Evolutionary conservation across 2,113 vertebrate species (phyloP).

Genomic region (Halichoerus grypus): DNA sequence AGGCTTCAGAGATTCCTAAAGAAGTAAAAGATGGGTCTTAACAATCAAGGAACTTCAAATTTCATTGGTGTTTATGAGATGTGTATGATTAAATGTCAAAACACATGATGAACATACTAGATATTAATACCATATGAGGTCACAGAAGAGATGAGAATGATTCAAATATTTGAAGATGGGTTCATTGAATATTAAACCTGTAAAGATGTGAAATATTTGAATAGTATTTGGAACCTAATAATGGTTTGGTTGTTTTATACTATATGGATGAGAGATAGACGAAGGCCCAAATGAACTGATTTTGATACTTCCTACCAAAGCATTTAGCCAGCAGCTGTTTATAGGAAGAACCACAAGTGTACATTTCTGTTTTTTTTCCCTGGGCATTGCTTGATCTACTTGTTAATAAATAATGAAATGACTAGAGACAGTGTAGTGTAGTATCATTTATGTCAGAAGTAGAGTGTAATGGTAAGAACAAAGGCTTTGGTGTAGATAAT

Average conservation of each 20-base stretch:
- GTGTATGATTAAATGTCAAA: conserved; percentile 63
- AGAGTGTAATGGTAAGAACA: not conserved
- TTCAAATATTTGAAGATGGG: conserved; percentile 18
- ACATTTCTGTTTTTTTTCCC: not conserved
- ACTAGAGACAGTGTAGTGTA: not conserved
- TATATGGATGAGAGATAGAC: not conserved
- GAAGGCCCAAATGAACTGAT: not conserved
- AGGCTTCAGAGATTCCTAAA: not conserved
- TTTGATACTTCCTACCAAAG: not conserved
- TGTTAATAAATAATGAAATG: conserved; percentile 43
- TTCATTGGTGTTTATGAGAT: conserved; percentile 49
- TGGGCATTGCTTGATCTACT: not conserved
- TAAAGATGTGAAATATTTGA: not conserved
- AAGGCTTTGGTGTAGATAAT: not conserved
- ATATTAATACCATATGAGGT: not conserved
- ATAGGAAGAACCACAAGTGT: not conserved
- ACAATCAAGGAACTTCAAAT: not conserved
- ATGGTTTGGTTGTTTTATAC: conserved; percentile 24
- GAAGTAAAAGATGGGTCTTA: conserved; percentile 31
- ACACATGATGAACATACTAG: not conserved
- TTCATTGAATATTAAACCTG: conserved; percentile 37
- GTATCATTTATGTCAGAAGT: not conserved
- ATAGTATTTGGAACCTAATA: not conserved
- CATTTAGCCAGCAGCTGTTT: not conserved
- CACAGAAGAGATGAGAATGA: not conserved